phyloP scores from a whole-genome alignment of 2,113 vertebrate genomes.

The Nibea coibor region DNA sequence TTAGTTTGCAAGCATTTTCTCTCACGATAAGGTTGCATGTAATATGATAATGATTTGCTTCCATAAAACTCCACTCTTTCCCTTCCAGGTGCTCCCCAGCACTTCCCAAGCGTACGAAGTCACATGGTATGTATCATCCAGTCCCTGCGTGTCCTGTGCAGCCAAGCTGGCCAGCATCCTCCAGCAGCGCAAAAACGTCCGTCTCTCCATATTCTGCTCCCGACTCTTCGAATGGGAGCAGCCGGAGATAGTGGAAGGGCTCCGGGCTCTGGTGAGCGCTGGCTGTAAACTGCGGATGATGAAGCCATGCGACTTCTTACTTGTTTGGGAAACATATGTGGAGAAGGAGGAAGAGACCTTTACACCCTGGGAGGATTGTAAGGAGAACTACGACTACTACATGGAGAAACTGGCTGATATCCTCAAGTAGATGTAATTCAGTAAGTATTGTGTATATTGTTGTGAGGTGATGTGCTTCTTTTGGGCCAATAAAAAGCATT shows the following conservation, averaged over 20 bases:
- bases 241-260: slow-evolving; percentile 88
- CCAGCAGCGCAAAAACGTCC: slow-evolving; percentile 85
- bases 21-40: not conserved
- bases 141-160: slow-evolving; percentile 90
- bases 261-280: slow-evolving; percentile 80
- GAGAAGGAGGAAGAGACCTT: slow-evolving; percentile 92
- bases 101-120: slow-evolving; percentile 82
- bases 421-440: slow-evolving; percentile 81
- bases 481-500: not conserved
- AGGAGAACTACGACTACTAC: slow-evolving; percentile 93
- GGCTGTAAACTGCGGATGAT: slow-evolving; percentile 94
- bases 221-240: slow-evolving; percentile 95
- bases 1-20: not conserved
- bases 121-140: slow-evolving; percentile 96
- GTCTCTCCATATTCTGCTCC: slow-evolving; percentile 89
- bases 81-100: slow-evolving; percentile 83
- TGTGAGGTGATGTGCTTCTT: not conserved
- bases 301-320: slow-evolving; percentile 93
- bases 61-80: not conserved
- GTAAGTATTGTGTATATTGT: not conserved
- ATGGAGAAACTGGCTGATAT: slow-evolving; percentile 91
- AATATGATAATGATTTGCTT: not conserved
- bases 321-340: slow-evolving; percentile 94
- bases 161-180: slow-evolving; percentile 85
- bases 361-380: slow-evolving; percentile 95